Evolutionary conservation across 1,140 invertebrate genomes (phyloP).

Genomic region (Neoseiulus cucumeris): DNA sequence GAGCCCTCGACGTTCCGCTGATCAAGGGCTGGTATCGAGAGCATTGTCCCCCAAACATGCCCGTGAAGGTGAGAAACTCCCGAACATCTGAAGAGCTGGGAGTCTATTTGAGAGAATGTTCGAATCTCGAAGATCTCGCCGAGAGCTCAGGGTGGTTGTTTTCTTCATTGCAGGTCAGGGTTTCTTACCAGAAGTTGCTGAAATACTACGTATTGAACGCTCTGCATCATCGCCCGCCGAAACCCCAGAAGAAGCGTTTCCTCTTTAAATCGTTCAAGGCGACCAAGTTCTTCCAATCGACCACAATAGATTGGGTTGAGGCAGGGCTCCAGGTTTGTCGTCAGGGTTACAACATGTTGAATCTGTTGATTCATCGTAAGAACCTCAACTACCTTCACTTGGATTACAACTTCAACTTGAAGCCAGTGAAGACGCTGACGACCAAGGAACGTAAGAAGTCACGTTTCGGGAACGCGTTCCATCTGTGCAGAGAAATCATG

Average conservation of each 20-base stretch:
- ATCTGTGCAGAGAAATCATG: conserved; percentile 93
- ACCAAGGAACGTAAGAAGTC: conserved; percentile 99
- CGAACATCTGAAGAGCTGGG: too few species aligned
- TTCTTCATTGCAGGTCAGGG: conserved; percentile 33
- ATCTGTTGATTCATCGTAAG: conserved; percentile 94
- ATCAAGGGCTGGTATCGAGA: conserved; percentile 87
- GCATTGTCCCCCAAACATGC: conserved; percentile 93
- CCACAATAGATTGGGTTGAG: conserved; percentile 98
- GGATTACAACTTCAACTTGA: conserved; percentile 99
- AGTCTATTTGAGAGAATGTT: too few species aligned
- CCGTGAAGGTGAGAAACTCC: conserved; percentile 84
- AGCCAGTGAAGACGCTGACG: conserved; percentile 96
- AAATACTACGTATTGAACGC: conserved; percentile 98
- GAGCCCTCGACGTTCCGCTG: conserved; percentile 88
- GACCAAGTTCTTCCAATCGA: conserved; percentile 99
- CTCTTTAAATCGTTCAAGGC: conserved; percentile 97
- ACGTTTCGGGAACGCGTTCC: conserved; percentile 97
- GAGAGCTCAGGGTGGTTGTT: too few species aligned
- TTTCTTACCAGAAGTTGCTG: conserved; percentile 94
- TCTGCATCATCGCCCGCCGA: conserved; percentile 85
- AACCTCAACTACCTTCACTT: conserved; percentile 98
- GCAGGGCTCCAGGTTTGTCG: conserved; percentile 85
- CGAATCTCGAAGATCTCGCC: too few species aligned
- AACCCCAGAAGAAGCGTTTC: conserved; percentile 94
- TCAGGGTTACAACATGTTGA: conserved; percentile 99